phyloP scores from a whole-genome alignment of 2,797 vertebrate genomes.

The Falco rusticolus region DNA sequence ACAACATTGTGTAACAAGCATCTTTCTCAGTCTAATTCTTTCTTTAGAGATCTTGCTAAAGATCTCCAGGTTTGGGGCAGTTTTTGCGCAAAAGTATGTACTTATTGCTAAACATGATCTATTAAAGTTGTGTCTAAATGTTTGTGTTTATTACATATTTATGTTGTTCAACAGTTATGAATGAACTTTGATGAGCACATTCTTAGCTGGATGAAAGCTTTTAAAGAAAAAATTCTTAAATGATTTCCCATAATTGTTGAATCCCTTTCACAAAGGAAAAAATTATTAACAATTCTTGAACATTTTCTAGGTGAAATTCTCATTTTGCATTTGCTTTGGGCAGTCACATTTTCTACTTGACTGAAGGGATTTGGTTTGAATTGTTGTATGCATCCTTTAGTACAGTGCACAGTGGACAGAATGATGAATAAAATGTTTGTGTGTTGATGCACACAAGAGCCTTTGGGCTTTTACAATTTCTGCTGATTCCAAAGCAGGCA shows the following conservation, averaged over 20 bases:
- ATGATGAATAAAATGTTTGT: not conserved
- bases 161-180: not conserved
- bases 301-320: not conserved
- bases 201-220: not conserved
- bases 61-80: not conserved
- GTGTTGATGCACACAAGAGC: not conserved
- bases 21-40: not conserved
- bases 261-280: not conserved
- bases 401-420: not conserved
- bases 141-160: not conserved
- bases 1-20: not conserved
- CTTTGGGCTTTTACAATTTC: not conserved
- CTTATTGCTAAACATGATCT: not conserved
- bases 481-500: constrained; percentile 6
- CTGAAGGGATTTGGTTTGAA: not conserved
- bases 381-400: not conserved
- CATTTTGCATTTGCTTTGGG: not conserved
- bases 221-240: not conserved
- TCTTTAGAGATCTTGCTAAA: not conserved
- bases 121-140: not conserved
- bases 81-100: not conserved
- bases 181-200: not conserved
- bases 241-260: not conserved
- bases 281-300: not conserved
- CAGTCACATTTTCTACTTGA: not conserved